phyloP scores from a whole-genome alignment of 2,113 vertebrate species.

The Aleadryas rufinucha region DNA sequence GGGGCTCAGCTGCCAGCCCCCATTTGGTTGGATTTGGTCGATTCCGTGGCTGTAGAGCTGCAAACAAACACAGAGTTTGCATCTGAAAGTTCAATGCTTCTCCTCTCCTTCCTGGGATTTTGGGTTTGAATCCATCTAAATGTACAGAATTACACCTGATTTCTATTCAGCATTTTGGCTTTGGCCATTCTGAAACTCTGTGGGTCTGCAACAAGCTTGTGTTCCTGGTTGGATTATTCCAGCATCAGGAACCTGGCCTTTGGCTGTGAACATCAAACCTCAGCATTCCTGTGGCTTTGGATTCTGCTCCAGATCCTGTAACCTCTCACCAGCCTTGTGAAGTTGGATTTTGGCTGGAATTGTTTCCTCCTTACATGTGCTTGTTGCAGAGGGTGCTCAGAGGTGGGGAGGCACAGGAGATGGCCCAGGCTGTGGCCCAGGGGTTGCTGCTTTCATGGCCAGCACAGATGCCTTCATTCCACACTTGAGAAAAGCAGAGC shows the following conservation, averaged over 20 bases:
- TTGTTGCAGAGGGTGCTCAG: neutral
- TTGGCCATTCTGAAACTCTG: neutral
- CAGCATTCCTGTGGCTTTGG: neutral
- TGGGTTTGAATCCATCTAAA: neutral
- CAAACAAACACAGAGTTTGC: neutral
- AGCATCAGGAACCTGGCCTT: neutral
- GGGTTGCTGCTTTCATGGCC: neutral
- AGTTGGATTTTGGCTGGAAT: neutral
- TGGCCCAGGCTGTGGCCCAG: neutral
- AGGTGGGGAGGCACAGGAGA: neutral
- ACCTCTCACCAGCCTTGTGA: neutral
- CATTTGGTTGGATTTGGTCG: neutral
- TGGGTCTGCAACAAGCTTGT: neutral
- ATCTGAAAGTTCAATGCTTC: neutral
- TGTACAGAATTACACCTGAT: neutral
- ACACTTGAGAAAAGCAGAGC: neutral
- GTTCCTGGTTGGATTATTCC: neutral
- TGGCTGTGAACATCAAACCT: neutral
- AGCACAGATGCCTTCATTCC: neutral
- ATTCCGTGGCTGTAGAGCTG: neutral
- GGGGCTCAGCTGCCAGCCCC: neutral
- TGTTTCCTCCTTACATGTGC: neutral
- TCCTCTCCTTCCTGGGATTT: neutral
- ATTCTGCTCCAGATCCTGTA: neutral
- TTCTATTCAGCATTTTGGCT: neutral